Evolutionary conservation across 2,113 vertebrate species (phyloP), one percentile per base, ranked within the genome.

Genomic region (Oryzias woworae): DNA sequence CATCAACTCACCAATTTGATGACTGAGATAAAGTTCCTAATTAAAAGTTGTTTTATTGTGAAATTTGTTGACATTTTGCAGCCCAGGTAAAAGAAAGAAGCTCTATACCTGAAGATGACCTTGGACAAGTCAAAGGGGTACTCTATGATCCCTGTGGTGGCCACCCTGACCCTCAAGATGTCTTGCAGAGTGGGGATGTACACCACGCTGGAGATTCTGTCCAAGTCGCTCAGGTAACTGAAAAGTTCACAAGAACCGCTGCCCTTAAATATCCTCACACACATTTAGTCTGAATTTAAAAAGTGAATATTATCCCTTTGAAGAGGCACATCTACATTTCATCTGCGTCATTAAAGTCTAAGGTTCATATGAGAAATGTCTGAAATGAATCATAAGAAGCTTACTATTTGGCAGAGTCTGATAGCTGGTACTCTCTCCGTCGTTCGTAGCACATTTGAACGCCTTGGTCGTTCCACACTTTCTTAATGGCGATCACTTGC

Each of bases 401-500:
- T 89, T 85, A 94, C 92, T 95, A 94, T 83, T 94, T 93, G 58
- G 93, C 86, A 0, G 93, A 95, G 70, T 94, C 93, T 1, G 93
- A 95, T 50, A 95, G 72, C 71, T 97, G 92, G 63, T 90, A 94
- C 47, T 96, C 92, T 73, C 92, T 87, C 63, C 86, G 66, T 48
- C 94, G 88, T 14, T 92, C 85, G 0, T 93, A 95, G 62, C 93
- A 95, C 28, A 87, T 85, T 85, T 95, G 93, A 80, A 94, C 81
- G 4, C 92, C 92, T 0, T 83, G 81, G 54, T 96, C 94, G 43
- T 72, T 87, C 93, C 94, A 96, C 42, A 96, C 86, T 31, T 80
- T 81, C 73, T 78, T 92, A 49, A 95, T 93, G 82, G 92, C 92
- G 6, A 93, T 90, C 47, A 67, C 83, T 68, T 94, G 88, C 81